A percentile compares a stretch with the other conserved stretches of the same genome.
phyloP scores from a whole-genome alignment of 2,797 vertebrate species.

The Phaenicophaeus curvirostris region DNA sequence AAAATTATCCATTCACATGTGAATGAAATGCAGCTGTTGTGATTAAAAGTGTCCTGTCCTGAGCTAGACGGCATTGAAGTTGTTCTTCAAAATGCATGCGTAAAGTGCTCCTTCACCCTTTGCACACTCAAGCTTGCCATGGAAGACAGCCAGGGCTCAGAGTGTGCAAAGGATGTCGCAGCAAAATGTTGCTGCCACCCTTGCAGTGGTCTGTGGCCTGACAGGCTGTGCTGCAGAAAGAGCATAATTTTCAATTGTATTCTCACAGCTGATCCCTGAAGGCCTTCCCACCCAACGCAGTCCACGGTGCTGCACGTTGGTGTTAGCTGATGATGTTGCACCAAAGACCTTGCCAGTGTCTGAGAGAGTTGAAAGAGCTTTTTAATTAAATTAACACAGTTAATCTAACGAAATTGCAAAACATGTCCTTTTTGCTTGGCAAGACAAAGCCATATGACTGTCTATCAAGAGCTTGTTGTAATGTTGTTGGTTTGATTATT shows the following conservation, averaged over 20 bases:
- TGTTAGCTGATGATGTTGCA: not conserved
- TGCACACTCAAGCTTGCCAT: not conserved
- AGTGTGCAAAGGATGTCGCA: not conserved
- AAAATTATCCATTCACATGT: not conserved
- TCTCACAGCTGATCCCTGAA: not conserved
- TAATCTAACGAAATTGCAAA: not conserved
- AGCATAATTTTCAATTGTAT: fast-evolving
- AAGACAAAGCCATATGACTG: not conserved
- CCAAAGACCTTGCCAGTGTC: not conserved
- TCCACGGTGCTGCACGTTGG: fast-evolving
- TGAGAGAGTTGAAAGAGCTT: not conserved
- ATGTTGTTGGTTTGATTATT: conserved; percentile 32
- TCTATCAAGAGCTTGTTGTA: not conserved
- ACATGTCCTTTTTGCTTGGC: not conserved
- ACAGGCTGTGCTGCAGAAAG: not conserved
- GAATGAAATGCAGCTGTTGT: not conserved
- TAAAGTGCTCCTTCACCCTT: not conserved
- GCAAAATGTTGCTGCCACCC: not conserved
- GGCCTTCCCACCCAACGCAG: not conserved
- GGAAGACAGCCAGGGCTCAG: not conserved
- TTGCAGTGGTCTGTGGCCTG: not conserved
- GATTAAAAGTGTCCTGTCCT: not conserved
- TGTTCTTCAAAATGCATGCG: not conserved
- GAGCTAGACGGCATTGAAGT: not conserved
- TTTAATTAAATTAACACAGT: not conserved